Evolutionary conservation across 1,140 invertebrate genomes (phyloP).

Genomic region (Aphis gossypii): DNA sequence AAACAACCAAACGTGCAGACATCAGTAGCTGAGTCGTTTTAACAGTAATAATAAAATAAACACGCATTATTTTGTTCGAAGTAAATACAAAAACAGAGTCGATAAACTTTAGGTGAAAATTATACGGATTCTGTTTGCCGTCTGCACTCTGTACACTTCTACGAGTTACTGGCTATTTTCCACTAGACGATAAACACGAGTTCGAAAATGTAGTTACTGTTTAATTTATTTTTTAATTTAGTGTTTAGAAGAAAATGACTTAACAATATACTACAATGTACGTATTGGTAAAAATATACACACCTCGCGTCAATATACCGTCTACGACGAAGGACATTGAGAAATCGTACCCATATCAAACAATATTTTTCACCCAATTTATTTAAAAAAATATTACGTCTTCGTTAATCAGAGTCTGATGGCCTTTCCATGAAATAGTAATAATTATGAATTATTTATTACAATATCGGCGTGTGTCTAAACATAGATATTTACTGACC

Average conservation of each 20-base stretch:
- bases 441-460: not conserved
- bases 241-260: not conserved
- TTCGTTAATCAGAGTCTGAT: not conserved
- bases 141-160: not conserved
- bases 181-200: not conserved
- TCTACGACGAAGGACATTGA: not conserved
- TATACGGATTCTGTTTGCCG: not conserved
- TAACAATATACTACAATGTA: too few relatives aligned
- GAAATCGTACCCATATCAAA: not conserved
- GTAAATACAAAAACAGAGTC: not conserved
- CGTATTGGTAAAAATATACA: not conserved
- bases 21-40: not conserved
- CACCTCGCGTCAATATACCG: not conserved
- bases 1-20: not conserved
- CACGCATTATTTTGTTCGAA: conserved; percentile 10
- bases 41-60: not conserved
- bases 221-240: not conserved
- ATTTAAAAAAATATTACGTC: not conserved
- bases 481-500: not conserved
- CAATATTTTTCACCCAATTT: not conserved
- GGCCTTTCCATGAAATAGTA: not conserved
- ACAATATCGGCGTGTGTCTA: not conserved
- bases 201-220: not conserved
- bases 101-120: not conserved
- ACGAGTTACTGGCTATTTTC: not conserved